A percentile compares a stretch with the other conserved stretches of the same genome.
phyloP scores from a whole-genome alignment of 2,797 vertebrate genomes.

The Paramormyrops hopkinsi region DNA sequence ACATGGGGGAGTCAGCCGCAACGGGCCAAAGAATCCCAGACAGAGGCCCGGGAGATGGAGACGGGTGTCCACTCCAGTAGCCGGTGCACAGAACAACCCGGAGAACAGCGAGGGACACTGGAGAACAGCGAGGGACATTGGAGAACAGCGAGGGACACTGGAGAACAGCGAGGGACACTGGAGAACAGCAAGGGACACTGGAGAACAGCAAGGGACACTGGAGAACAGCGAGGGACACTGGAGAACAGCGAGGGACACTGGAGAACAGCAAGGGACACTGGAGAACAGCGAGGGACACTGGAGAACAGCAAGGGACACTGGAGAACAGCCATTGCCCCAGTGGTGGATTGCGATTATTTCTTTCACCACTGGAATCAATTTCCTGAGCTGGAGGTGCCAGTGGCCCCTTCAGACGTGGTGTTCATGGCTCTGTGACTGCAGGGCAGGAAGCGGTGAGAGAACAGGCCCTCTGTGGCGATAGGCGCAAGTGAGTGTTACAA shows the following conservation, averaged over 20 bases:
- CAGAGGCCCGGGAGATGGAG: background rate
- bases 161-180: no score
- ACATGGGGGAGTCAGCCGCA: slow-evolving; percentile 1
- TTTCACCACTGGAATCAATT: slow-evolving; percentile 38
- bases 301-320: background rate
- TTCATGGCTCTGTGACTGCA: slow-evolving; percentile 32
- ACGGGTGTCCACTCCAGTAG: slow-evolving; percentile 11
- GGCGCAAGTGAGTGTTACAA: background rate
- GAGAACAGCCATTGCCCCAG: background rate
- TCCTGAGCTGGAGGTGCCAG: slow-evolving; percentile 30
- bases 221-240: background rate
- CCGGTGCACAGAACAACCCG: background rate
- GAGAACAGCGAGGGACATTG: background rate
- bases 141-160: background rate
- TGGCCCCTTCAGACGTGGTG: slow-evolving; percentile 21
- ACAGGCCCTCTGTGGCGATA: background rate
- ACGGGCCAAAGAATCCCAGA: background rate
- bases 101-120: background rate
- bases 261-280: no score
- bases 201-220: background rate
- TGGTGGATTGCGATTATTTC: slow-evolving; percentile 32
- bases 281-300: no score
- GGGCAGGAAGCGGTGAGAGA: slow-evolving; percentile 17
- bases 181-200: no score
- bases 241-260: background rate